Base-by-base conservation (phyloP, 2,888 invertebrate genomes). In the Anodontia alba region DNA sequence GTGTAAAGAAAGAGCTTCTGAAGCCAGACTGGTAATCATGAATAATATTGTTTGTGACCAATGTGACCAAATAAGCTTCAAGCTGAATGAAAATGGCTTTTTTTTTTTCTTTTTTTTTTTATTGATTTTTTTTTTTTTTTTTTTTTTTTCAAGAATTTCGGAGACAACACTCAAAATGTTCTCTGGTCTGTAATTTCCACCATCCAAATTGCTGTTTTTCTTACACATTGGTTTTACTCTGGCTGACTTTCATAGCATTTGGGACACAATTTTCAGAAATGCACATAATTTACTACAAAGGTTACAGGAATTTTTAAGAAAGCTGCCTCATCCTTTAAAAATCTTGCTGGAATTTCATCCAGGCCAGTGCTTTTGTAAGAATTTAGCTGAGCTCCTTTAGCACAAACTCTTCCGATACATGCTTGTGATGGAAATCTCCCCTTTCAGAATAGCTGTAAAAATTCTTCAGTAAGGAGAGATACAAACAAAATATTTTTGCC, bases 1-100 rank as follows among this genome's bases (percentile, higher is more conserved):
- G 77, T 43, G 78, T 78, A 15, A 76, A 78, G 51, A 69, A 66
- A 5, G 29, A 15, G 26, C 69, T 71, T 54, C 76, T 76, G 31
- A 70, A 73, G n/a, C 73, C 72, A 23, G 72, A 78, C 66, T 71
- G 82, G 57, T 69, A 70, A 31, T 76, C 33, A 54, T 70, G 70
- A 2, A 76, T 57, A 33, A 62, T 62, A 62, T 57, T 57, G 29
- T 57, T 57, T 26, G 23, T 26, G 7, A 57, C 57, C 57, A 57
- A 57, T n/a, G n/a, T n/a, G n/a, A n/a, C n/a, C n/a, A n/a, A n/a
- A 33, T 62, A 62, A n/a, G 62, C 33, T 62, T 62, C 62, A 62
- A 62, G 62, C 33, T 62, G 62, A 20, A 62, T 33, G 17, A 33
- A 62, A 33, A 62, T 33, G 17, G 62, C 62, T 20, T 62, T 62